These are phyloP conservation scores for Otocyon megalotis DNA, from an alignment of 2,113 vertebrate genomes.

Conservation along the genomic window DNA sequence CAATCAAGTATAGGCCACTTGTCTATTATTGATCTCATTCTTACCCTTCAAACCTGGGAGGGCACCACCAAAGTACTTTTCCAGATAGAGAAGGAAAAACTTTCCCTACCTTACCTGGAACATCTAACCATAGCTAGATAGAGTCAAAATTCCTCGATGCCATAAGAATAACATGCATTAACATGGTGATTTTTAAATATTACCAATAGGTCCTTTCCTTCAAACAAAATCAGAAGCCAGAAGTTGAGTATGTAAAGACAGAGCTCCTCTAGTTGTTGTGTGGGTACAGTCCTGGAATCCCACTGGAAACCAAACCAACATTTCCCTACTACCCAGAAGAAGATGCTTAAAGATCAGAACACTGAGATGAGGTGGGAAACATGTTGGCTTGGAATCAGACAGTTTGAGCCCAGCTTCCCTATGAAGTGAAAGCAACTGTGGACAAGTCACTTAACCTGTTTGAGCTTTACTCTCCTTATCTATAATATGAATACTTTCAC, in stretches of 20 bases:
- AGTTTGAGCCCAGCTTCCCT: neutral
- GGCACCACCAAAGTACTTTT: neutral
- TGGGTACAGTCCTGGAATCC: neutral
- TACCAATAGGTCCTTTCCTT: neutral
- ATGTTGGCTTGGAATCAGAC: neutral
- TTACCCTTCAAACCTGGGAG: neutral
- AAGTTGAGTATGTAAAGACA: neutral
- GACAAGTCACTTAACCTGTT: neutral
- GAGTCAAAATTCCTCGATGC: neutral
- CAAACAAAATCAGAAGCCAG: neutral
- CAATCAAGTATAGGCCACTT: conserved; percentile 46
- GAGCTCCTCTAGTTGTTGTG: neutral
- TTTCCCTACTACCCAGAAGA: neutral
- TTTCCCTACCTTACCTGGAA: neutral
- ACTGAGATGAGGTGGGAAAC: neutral
- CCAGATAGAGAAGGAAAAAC: neutral
- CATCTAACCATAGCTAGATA: neutral
- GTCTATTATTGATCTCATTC: neutral
- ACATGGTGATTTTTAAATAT: neutral
- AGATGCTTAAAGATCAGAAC: neutral
- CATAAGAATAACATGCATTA: neutral
- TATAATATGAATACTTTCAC: neutral
- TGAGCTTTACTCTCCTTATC: neutral
- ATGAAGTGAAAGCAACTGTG: neutral
- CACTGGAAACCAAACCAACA: neutral